Percentiles rank a stretch among this genome's conserved stretches.
phyloP scores from a whole-genome alignment of 2,113 vertebrate genomes.

The Cavia aperea region DNA sequence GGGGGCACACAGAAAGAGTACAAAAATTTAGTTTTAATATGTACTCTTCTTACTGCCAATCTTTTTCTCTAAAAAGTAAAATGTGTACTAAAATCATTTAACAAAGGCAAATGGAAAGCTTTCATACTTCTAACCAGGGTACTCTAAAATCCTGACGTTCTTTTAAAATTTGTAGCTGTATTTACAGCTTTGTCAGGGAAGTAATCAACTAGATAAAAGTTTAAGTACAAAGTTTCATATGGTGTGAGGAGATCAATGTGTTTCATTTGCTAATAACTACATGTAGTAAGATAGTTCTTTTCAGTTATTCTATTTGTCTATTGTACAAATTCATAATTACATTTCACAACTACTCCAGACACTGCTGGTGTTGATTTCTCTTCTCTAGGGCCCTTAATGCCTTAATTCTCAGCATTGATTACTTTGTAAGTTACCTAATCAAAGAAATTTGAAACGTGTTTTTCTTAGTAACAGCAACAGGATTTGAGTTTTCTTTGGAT shows the following conservation, averaged over 20 bases:
- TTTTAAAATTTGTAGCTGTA: slow-evolving; percentile 44
- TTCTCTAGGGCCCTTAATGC: slow-evolving; percentile 38
- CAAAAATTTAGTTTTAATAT: slow-evolving; percentile 11
- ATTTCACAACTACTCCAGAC: slow-evolving; percentile 39
- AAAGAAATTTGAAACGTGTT: slow-evolving; percentile 10
- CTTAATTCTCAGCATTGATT: slow-evolving; percentile 48
- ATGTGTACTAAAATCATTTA: slow-evolving; percentile 20
- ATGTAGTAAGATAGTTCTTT: slow-evolving; percentile 51
- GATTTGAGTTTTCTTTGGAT: slow-evolving; percentile 32
- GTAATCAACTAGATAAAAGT: slow-evolving; percentile 62
- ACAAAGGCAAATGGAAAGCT: slow-evolving; percentile 22
- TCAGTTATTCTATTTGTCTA: slow-evolving; percentile 50
- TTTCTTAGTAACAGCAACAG: slow-evolving; percentile 28
- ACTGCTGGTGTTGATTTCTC: neutral
- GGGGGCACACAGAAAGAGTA: neutral
- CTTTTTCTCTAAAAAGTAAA: neutral
- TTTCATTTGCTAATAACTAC: slow-evolving; percentile 58
- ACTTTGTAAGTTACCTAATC: slow-evolving; percentile 50
- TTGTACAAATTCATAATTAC: slow-evolving; percentile 48
- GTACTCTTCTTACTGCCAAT: neutral
- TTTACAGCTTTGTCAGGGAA: slow-evolving; percentile 58
- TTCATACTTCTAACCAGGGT: neutral
- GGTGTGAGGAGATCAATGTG: slow-evolving; percentile 62
- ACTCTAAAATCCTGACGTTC: slow-evolving; percentile 43
- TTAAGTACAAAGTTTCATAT: slow-evolving; percentile 56